Conservation (phyloP, 2,797 vertebrate genomes). For the Salmo trutta region DNA sequence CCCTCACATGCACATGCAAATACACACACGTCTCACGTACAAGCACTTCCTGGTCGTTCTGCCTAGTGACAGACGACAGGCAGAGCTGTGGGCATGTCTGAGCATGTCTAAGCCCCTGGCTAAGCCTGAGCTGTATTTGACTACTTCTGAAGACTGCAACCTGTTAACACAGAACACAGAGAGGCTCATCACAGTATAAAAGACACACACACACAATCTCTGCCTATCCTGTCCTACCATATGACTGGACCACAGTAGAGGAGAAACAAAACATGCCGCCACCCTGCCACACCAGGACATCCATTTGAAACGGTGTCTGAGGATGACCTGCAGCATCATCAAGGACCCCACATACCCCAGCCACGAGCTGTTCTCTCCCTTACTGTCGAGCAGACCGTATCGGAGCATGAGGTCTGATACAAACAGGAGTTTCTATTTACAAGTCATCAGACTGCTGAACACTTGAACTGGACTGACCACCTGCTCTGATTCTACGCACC, state of each 20-base stretch:
- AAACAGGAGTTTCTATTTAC: too few species aligned
- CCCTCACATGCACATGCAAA: neutral
- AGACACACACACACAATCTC: slow-evolving; percentile 60
- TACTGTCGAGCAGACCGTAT: neutral
- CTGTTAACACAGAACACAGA: slow-evolving; percentile 70
- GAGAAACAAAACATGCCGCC: neutral
- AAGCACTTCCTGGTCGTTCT: slow-evolving; percentile 38
- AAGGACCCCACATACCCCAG: too few species aligned
- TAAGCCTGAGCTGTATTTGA: slow-evolving; percentile 26
- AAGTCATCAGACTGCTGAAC: too few species aligned
- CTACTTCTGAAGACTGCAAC: slow-evolving; percentile 65
- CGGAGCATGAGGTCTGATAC: too few species aligned
- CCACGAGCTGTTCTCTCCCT: neutral
- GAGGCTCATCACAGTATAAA: slow-evolving; percentile 67
- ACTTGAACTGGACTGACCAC: too few species aligned
- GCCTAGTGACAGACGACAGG: slow-evolving; percentile 61
- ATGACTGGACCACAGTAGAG: neutral
- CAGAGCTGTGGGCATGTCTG: slow-evolving; percentile 65
- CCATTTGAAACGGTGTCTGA: too few species aligned
- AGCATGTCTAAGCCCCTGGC: slow-evolving; percentile 63
- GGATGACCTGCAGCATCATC: too few species aligned
- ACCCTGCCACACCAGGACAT: neutral
- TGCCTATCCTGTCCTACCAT: slow-evolving; percentile 16
- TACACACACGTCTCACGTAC: slow-evolving; percentile 9
- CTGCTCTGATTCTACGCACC: too few species aligned